Conservation (phyloP, 1,140 invertebrate species). For the Ylistrum balloti region DNA sequence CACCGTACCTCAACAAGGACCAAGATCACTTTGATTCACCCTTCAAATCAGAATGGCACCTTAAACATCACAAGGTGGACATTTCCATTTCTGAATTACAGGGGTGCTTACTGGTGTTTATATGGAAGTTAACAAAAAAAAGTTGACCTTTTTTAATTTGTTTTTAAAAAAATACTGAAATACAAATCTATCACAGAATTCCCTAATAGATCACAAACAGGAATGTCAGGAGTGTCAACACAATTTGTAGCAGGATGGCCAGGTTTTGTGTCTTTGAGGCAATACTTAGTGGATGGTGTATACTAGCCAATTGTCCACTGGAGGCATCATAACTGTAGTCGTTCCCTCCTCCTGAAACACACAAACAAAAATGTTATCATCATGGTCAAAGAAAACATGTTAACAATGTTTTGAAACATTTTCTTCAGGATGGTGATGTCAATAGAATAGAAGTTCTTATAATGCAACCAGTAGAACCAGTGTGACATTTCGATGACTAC, state of each 20-base stretch:
- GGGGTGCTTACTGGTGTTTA: background rate
- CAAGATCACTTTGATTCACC: background rate
- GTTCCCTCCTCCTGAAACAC: background rate
- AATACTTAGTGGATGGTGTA: background rate
- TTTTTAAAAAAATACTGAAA: slow-evolving; percentile 26
- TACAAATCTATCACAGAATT: background rate
- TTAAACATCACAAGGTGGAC: background rate
- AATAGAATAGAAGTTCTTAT: no score
- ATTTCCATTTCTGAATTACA: background rate
- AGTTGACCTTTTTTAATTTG: background rate
- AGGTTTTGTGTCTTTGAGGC: background rate
- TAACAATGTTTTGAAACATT: no score
- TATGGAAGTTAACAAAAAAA: background rate
- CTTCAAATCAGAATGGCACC: background rate
- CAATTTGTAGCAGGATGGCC: background rate
- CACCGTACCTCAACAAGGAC: background rate
- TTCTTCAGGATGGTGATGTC: no score
- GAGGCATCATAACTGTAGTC: slow-evolving; percentile 32
- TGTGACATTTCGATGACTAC: no score
- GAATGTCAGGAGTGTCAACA: slow-evolving; percentile 1
- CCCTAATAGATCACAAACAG: slow-evolving; percentile 14
- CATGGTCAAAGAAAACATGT: no score
- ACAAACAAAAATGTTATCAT: no score
- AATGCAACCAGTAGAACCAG: no score
- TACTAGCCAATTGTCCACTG: background rate